Percentiles rank a stretch among this genome's conserved stretches.
Conservation (phyloP, 2,797 vertebrate species). For the Poecile montanus region DNA sequence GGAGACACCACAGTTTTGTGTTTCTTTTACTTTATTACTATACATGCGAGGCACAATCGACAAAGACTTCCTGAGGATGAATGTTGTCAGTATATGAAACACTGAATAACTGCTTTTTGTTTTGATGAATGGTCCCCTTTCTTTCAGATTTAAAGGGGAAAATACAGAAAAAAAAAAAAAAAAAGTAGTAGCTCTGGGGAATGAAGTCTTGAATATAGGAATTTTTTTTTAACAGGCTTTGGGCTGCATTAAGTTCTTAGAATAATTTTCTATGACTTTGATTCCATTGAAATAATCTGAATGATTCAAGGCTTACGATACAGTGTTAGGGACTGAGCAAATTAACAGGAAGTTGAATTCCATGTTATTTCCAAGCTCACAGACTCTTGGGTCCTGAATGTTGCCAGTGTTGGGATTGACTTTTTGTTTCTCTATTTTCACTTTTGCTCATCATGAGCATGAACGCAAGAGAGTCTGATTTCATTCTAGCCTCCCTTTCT, state of each 20-base stretch:
- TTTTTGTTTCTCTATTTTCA: slow-evolving; percentile 10
- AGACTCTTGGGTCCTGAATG: neutral
- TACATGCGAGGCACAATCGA: slow-evolving; percentile 74
- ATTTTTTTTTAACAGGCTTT: neutral
- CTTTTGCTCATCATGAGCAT: neutral
- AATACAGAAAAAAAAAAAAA: neutral
- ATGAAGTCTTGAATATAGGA: neutral
- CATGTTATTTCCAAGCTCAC: neutral
- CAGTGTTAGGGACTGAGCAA: neutral
- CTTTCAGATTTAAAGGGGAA: slow-evolving; percentile 40
- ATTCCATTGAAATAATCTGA: neutral
- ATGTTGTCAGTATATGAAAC: slow-evolving; percentile 73
- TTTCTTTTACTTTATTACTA: slow-evolving; percentile 76
- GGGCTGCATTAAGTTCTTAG: neutral
- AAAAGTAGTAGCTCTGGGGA: neutral
- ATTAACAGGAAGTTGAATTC: neutral
- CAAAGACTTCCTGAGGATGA: slow-evolving; percentile 77
- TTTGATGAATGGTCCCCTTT: slow-evolving; percentile 72
- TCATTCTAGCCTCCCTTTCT: neutral
- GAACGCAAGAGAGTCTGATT: neutral
- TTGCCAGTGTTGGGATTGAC: neutral
- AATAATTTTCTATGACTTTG: neutral
- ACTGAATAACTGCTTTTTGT: slow-evolving; percentile 74
- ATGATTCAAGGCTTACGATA: neutral
- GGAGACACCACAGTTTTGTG: slow-evolving; percentile 59